Evolutionary conservation across 2,888 invertebrate genomes (phyloP), one percentile per base, ranked within the genome.

Genomic region (Itoplectis maculator): DNA sequence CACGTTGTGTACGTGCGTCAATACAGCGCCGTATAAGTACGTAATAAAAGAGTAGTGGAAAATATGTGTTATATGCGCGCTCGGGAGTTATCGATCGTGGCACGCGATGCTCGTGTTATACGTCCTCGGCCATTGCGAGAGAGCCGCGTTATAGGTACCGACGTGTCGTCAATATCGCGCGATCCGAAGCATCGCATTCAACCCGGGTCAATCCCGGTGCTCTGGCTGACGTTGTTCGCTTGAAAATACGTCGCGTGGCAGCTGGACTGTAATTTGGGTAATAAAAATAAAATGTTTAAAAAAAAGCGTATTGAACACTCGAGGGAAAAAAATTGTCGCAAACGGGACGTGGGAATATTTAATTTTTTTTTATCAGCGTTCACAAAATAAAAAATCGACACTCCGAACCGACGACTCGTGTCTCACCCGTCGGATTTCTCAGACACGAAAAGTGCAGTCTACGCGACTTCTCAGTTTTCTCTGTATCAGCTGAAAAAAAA

Each of bases 71-170:
- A 42, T 69, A 40, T 56, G 70, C 45, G 70, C 20, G 23, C 18
- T 61, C 47, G 80, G 47, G 47, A 51, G 42, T 81, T 81, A 81
- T 76, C 61, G 80, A 81, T 81, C 76, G 75, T 76, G 4, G 63
- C 45, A 51, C 20, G 65, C 70, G 76, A 59, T 72, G 63, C 68
- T 74, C 49, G 54, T 47, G 51, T 45, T 47, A 54, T 70, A 63
- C 42, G 45, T 69, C 61, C 68, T 68, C 63, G 49, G 13, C 15
- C 59, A 15, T 45, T 29, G 61, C 37, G n/a, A n/a, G n/a, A n/a
- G n/a, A n/a, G 2, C 8, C 23, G 45, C 70, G 40, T 59, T 59
- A 59, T 72, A n/a, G n/a, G 63, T 49, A 8, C 9, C 15, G 18
- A 29, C 56, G 20, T 51, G 72, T 72, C 65, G 72, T 72, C 72